A percentile compares a stretch with the other conserved stretches of the same genome.
phyloP scores from a whole-genome alignment of 2,797 vertebrate genomes.

The Ctenochaetus hawaiiensis region DNA sequence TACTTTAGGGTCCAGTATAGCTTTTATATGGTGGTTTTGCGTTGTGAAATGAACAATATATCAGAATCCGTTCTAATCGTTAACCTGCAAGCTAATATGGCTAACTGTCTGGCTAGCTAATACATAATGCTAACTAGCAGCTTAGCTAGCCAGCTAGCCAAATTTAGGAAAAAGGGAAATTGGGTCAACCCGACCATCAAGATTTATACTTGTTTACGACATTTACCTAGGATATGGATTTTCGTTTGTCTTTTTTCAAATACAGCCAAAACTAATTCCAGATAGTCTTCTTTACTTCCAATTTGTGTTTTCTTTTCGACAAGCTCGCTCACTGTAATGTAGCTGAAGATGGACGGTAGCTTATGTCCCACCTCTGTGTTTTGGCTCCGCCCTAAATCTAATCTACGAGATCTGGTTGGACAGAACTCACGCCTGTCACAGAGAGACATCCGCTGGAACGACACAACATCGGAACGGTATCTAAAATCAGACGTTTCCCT shows the following conservation, averaged over 20 bases:
- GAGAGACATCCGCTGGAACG: constrained; percentile 65
- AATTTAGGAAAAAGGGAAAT: constrained; percentile 83
- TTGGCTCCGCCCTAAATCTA: constrained; percentile 68
- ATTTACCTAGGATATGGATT: constrained; percentile 84
- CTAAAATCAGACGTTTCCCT: background rate
- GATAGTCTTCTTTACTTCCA: constrained; percentile 86
- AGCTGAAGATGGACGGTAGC: constrained; percentile 89
- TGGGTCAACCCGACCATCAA: constrained; percentile 77
- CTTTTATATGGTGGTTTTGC: constrained; percentile 57
- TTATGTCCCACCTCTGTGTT: constrained; percentile 80
- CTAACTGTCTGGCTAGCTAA: constrained; percentile 78
- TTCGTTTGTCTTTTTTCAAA: constrained; percentile 85
- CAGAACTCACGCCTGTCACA: constrained; percentile 28
- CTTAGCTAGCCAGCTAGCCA: constrained; percentile 76
- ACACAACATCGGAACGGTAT: constrained; percentile 8
- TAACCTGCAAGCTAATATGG: constrained; percentile 75
- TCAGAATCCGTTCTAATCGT: constrained; percentile 64
- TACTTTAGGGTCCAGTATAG: constrained; percentile 42
- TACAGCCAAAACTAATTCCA: constrained; percentile 82
- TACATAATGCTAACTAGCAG: constrained; percentile 80
- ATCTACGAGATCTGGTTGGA: constrained; percentile 67
- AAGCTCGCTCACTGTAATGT: constrained; percentile 85
- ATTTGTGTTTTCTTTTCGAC: constrained; percentile 87
- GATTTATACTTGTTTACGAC: constrained; percentile 78
- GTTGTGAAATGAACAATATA: constrained; percentile 60